Conservation (phyloP, 2,113 vertebrate species). For the Pleuronectes platessa region DNA sequence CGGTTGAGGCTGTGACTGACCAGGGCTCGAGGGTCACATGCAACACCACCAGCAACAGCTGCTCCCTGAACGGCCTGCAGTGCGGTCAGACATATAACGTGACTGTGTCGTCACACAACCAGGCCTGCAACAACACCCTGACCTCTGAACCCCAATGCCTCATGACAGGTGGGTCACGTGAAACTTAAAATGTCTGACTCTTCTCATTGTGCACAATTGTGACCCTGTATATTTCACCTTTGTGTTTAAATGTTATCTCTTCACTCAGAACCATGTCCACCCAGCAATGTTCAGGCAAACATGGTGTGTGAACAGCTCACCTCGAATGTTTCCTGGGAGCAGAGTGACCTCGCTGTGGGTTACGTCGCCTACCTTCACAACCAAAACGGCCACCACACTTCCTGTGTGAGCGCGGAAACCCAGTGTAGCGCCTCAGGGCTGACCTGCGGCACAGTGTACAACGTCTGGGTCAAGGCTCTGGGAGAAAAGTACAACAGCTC, state of each 20-base stretch:
- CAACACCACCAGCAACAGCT: constrained; percentile 60
- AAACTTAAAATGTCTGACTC: neutral
- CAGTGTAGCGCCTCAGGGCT: constrained; percentile 69
- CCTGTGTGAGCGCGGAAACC: constrained; percentile 30
- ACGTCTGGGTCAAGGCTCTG: constrained; percentile 61
- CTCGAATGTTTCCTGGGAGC: constrained; percentile 71
- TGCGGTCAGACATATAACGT: constrained; percentile 78
- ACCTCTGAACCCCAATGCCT: constrained; percentile 38
- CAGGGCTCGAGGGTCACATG: constrained; percentile 52
- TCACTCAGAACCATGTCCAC: constrained; percentile 74
- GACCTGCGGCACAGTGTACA: constrained; percentile 72
- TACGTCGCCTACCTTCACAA: constrained; percentile 67
- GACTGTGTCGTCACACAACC: constrained; percentile 69
- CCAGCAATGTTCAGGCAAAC: constrained; percentile 59
- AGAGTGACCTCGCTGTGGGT: constrained; percentile 59
- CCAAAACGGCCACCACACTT: constrained; percentile 31
- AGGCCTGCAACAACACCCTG: constrained; percentile 55
- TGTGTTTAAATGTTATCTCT: neutral
- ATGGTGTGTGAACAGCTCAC: constrained; percentile 58
- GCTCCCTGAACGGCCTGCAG: constrained; percentile 56
- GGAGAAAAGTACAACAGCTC: constrained; percentile 74
- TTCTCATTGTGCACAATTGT: neutral
- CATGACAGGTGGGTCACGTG: constrained; percentile 69
- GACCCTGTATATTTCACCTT: neutral
- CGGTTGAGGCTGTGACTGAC: constrained; percentile 56